Evolutionary conservation across 92 coral and sea anemone species (phyloP), one percentile per base, ranked within the genome.

Genomic region (Zoanthus sansibaricus): DNA sequence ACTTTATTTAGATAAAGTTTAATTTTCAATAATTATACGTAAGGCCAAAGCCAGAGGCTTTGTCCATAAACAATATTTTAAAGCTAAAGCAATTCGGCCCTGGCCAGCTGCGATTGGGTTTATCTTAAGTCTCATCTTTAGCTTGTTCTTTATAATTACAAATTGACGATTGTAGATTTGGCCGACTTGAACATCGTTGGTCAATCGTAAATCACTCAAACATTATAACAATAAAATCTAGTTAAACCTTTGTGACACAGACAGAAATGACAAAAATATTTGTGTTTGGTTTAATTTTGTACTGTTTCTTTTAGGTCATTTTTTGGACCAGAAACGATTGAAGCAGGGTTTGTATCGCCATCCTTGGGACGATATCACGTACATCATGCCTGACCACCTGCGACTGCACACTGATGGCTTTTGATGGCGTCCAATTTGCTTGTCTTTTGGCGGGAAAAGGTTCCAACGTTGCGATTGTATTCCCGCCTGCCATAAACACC

Each of bases 311-410:
- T 37, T 78, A 97, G 99, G 99, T 72, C 99, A 97, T 88, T 97
- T 89, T 88, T 92, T 97, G 89, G 99, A 97, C 82, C 99, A 97
- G 86, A 97, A 97, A 61, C 91, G 98, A 64, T 77, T 97, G 58
- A 95, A 95, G 74, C 98, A 95, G 89, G 99, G 99, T 7, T 82
- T 97, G 71, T 97, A 97, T 91, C 97, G 99, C 18, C 99, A 97
- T 92, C 99, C 99, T 4, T 97, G 99, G 99, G 99, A 97, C 88
- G 99, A 97, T 64, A 97, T 97, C 88, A 97, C 98, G 2, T 97
- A 97, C 91, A 91, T 97, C 75, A 94, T 93, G 94, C 99, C 99
- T 17, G 99, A 97, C 77, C 99, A 97, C 79, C 98, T 97, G 33
- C 86, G 90, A 62, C 86, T 87, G 59, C 96, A 94, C 78, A 98